Evolutionary conservation across 2,888 invertebrate genomes (phyloP), one percentile per base, ranked within the genome.

Genomic region (Napeogenes inachia): DNA sequence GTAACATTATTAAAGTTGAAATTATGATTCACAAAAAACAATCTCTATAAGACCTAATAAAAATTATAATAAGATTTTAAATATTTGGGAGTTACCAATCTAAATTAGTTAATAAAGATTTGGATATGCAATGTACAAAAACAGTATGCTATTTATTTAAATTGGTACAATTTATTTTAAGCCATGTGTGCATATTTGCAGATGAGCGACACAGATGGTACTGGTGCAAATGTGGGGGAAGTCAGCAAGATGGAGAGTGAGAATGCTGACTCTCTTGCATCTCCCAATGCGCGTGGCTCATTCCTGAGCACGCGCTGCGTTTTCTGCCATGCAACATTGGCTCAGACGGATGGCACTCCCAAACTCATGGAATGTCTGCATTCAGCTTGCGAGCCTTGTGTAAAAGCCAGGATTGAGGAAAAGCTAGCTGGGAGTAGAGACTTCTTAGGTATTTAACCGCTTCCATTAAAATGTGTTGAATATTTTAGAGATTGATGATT

Each of bases 361-460:
- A 96, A 96, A 87, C 91, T 97, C 65, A 89, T 98, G 77, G 96
- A 96, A 85, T 98, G 97, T 81, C 91, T 98, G 71, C 97, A 98
- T 84, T 95, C 96, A 59, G 94, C 95, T 64, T 98, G 97, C 82
- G 92, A 93, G 62, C 91, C 92, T 67, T 97, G 97, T 85, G 88
- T 96, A 72, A 92, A 92, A 70, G 92, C 92, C 63, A 95, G 95
- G 83, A 84, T 95, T 38, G 88, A 90, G 30, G 90, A 90, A 74
- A 81, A 81, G 54, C 82, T 84, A 54, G 77, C 82, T 47, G 75
- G 73, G 70, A 80, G 80, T 57, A 74, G 85, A 61, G 90, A 91
- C 70, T 90, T 85, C 66, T 70, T 87, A 60, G 87, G 90, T 89
- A 68, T 58, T 59, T 33, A 0, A 12, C 10, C 30, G 12, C 12